These are phyloP conservation scores for Zaprionus tsacasi DNA, from an alignment of 1,140 invertebrate species.

Conservation along the genomic window DNA sequence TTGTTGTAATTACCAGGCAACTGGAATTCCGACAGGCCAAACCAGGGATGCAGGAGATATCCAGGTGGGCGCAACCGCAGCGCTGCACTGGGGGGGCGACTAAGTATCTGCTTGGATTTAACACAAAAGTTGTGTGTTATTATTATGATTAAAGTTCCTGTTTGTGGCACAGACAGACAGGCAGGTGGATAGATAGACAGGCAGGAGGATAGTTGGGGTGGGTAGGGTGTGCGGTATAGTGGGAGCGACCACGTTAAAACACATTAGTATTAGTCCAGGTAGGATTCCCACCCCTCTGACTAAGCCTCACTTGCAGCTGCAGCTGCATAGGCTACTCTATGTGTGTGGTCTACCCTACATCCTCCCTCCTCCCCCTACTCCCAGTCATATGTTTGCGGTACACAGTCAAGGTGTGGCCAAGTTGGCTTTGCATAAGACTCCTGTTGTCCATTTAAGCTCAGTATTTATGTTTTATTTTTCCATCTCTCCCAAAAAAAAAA, in stretches of 20 bases:
- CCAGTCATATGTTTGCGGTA: conserved; percentile 33
- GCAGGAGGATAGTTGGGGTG: not conserved
- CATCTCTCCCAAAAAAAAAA: not conserved
- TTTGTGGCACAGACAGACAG: conserved; percentile 28
- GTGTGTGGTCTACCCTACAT: conserved; percentile 22
- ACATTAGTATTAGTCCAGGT: conserved; percentile 61
- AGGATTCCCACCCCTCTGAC: conserved; percentile 15
- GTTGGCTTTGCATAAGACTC: conserved; percentile 35
- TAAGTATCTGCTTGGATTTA: conserved; percentile 57
- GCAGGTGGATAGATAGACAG: not conserved
- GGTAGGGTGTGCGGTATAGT: not conserved
- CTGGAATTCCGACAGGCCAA: not conserved
- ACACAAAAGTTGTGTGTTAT: conserved; percentile 73
- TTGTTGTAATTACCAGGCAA: conserved; percentile 2
- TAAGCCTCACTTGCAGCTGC: conserved; percentile 28
- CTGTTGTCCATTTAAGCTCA: conserved; percentile 33
- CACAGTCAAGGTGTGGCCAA: conserved; percentile 43
- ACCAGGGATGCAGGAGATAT: not conserved
- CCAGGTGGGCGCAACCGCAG: conserved; percentile 1
- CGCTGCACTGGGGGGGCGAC: conserved; percentile 3
- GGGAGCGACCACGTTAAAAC: conserved; percentile 37
- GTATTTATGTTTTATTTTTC: conserved; percentile 44
- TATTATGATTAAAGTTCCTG: conserved; percentile 78
- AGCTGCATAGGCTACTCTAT: conserved; percentile 1
- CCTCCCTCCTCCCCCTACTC: not conserved